A percentile compares a stretch with the other conserved stretches of the same genome.
Evolutionary conservation across 2,113 vertebrate genomes (phyloP).

Genomic region (Apus apus): DNA sequence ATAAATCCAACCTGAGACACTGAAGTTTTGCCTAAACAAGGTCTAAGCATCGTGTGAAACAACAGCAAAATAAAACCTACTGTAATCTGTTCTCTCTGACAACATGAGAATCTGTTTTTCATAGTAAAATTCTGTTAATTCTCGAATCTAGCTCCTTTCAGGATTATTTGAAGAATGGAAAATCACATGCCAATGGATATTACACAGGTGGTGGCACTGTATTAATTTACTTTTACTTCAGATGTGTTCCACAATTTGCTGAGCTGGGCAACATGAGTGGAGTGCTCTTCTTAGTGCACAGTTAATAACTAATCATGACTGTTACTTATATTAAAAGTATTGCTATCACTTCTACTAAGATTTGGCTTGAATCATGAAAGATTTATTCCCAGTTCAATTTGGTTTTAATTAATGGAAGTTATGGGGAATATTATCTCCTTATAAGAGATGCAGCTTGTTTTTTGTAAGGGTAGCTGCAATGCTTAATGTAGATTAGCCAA

Average conservation of each 20-base stretch:
- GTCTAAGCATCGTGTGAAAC: neutral
- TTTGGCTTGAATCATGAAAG: neutral
- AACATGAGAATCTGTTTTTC: neutral
- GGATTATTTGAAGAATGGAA: neutral
- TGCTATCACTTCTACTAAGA: neutral
- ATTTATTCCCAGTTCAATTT: constrained; percentile 19
- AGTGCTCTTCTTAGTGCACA: neutral
- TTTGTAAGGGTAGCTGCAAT: constrained; percentile 1
- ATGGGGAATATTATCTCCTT: neutral
- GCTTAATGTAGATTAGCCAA: neutral
- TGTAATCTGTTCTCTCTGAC: neutral
- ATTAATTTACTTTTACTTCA: neutral
- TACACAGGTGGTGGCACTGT: neutral
- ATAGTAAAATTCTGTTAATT: neutral
- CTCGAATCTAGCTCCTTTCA: neutral
- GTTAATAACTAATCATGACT: neutral
- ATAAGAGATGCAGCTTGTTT: neutral
- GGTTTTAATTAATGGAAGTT: neutral
- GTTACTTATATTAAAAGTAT: neutral
- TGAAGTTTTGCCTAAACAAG: neutral
- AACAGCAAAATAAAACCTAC: neutral
- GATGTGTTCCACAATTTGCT: neutral
- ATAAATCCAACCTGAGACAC: neutral
- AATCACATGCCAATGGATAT: neutral
- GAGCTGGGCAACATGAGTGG: neutral